Evolutionary conservation across 2,888 invertebrate genomes (phyloP), one percentile per base, ranked within the genome.

Genomic region (Hirudinaria manillensis): DNA sequence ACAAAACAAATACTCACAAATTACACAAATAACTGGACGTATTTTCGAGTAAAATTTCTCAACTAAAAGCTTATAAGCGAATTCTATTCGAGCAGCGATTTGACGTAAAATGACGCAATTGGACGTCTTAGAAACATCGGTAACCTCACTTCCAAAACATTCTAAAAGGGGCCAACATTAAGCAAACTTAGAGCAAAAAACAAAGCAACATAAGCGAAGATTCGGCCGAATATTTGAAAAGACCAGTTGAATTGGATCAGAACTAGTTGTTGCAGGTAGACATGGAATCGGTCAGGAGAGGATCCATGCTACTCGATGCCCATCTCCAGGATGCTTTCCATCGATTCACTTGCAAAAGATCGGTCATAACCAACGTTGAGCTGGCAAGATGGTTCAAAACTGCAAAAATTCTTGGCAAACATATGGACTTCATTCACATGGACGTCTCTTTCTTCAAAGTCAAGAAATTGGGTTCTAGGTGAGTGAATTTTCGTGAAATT

Each of bases 371-470:
- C 7, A n/a, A 36, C 38, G 29, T 24, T n/a, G 73, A 73, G 10
- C 7, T 65, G 4, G 1, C 29, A 21, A 61, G 55, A 24, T 73
- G 73, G 73, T 56, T 27, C 36, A 61, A 61, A 24, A 55, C 51
- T 16, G 61, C 73, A 10, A 36, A 32, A n/a, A 55, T 73, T 36
- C 1, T 73, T 4, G 73, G 73, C 73, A 73, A 73, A 55, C 38
- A 73, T 55, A 6, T 73, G 65, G 36, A 73, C 65, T 16, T 19
- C 19, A 38, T 34, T n/a, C 73, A 73, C 65, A 61, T 73, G n/a
- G 73, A 73, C 65, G 73, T 73, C 13, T 73, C 73, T 2, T 73
- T 73, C 65, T 73, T 34, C 45, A 73, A 73, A 55, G 65, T 73
- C 36, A 73, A 73, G 65, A 73, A 38, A n/a, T 61, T 24, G 45